Percentiles rank a stretch among this genome's conserved stretches.
Conservation (phyloP, 2,888 invertebrate species). For the Macrosiphum euphorbiae region DNA sequence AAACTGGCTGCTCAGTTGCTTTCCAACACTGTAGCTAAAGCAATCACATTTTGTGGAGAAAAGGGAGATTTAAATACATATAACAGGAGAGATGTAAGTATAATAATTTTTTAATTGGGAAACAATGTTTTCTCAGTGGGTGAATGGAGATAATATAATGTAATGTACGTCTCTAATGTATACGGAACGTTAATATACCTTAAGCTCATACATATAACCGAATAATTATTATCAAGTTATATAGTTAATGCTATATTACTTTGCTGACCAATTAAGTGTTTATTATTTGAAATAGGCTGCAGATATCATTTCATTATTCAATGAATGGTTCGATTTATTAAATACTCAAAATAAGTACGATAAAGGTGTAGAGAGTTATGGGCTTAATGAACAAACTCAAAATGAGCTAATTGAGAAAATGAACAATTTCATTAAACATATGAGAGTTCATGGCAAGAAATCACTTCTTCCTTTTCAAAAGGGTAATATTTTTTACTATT, state of each 20-base stretch:
- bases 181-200: neutral
- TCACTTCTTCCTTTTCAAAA: conserved; percentile 7
- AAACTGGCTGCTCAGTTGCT: neutral
- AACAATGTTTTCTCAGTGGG: no score
- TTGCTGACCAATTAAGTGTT: neutral
- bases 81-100: conserved; percentile 7
- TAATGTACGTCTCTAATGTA: no score
- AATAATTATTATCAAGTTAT: neutral
- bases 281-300: neutral
- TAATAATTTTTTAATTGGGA: neutral
- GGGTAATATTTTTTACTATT: neutral
- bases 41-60: conserved; percentile 4
- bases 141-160: no score
- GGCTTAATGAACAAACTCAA: neutral
- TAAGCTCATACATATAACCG: neutral
- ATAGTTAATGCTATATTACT: neutral
- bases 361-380: conserved; percentile 6
- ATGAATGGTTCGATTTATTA: conserved; percentile 6
- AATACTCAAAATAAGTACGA: neutral
- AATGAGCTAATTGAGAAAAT: neutral
- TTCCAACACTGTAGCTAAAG: neutral
- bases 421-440: neutral
- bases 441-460: neutral
- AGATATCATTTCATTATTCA: neutral
- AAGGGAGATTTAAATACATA: neutral